Evolutionary conservation across 2,797 vertebrate species (phyloP), one percentile per base, ranked within the genome.

Genomic region (Enteromius thamalakanensis): DNA sequence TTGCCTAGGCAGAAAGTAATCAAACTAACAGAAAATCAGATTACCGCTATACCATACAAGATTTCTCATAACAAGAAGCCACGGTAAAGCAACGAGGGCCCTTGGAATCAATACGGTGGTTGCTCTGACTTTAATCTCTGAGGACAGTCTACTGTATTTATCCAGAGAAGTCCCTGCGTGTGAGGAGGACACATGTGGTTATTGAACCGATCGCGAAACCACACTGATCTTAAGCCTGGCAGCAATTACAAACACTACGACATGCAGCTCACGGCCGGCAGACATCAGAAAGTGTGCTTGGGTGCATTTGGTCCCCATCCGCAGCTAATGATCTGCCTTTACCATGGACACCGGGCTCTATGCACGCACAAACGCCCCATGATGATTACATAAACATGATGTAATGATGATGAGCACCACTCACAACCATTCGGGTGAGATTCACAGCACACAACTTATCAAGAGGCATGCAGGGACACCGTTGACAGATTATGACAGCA

Each of bases 361-460:
- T 14, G 51, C 81, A 70, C 14, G 12, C 47, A 83, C 47, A 77
- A 60, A 76, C 45, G 71, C 68, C 76, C 81, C 40, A 15, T 45
- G 65, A 62, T 79, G 76, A 74, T 69, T 55, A 85, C 79, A 83
- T 72, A 85, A 84, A 76, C 75, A 80, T 82, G 85, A 87, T 80
- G 80, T 85, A 83, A 86, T 80, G 85, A 85, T 60, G 69, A 74
- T 70, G 77, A 78, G 79, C 87, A 82, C 75, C 82, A 80, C 84
- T 80, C 87, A 84, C 76, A 81, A 83, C 76, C 76, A 42, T 69
- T 69, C 79, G 80, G 67, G 65, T 79, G 79, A 60, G 76, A 85
- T 86, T 81, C 85, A 86, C 85, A 86, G 72, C 79, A 88, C 83
- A 87, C 58, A 77, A 87, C 82, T 79, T 74, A 40, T 65, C 58